Base-by-base conservation (phyloP, 2,113 vertebrate species). In the Pimephales promelas region DNA sequence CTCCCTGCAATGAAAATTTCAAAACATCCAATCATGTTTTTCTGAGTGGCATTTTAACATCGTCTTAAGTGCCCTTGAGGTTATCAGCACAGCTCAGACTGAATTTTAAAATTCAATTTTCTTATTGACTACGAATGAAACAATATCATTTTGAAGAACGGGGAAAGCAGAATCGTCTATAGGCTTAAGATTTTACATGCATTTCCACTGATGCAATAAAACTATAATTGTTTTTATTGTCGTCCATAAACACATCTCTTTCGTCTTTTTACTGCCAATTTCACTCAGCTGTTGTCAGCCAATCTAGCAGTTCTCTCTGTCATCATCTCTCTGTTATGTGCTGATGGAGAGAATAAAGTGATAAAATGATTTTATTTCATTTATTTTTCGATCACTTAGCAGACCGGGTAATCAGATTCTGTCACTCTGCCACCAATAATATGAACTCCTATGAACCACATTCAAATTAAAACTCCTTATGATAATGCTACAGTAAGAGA, bases 11-110 rank as follows among this genome's bases (percentile, higher is more conserved):
- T 61, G 56, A 18, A 43, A 45, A 78, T 61, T 24, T 26, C 75
- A 61, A 40, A 20, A 26, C n/a, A 78, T 78, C 16, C 54, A 61
- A 61, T 78, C 75, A 45, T 78, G 75, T 59, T 78, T 78, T 61
- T 76, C 34, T 45, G 61, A 59, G 54, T 78, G 75, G 75, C 22
- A 78, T 43, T 78, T 78, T 78, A 43, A 61, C 75, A 26, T 3
- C 8, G n/a, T 61, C 14, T 54, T 61, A 78, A 78, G 75, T 61
- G 36, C 36, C 75, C n/a, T 78, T 78, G 75, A 61, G 34, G 75
- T 78, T 78, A 61, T 78, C 56, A 61, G 9, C 52, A 16, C 54
- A 61, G 75, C 56, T 78, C 56, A 78, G 75, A 26, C 75, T 24
- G 56, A 78, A 61, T 78, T 78, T 78, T 26, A 18, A 18, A 78